Percentiles rank a stretch among this genome's conserved stretches.
phyloP scores from a whole-genome alignment of 2,797 vertebrate genomes.

The Trachops cirrhosus region DNA sequence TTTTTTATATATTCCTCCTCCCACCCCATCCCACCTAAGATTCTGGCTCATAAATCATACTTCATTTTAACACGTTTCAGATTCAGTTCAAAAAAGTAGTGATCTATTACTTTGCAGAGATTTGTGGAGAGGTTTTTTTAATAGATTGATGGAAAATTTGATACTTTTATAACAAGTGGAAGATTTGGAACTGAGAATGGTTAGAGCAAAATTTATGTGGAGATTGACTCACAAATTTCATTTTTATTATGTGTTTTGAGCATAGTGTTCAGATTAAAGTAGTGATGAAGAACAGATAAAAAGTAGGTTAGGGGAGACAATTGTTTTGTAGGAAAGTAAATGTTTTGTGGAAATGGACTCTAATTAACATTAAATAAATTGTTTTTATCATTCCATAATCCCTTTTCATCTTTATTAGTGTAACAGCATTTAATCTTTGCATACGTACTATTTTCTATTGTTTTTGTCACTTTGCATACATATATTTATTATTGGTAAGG shows the following conservation, averaged over 20 bases:
- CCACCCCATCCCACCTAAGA: not conserved
- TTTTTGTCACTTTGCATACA: not conserved
- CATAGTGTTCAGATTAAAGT: constrained; percentile 17
- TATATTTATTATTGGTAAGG: not conserved
- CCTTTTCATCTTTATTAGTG: constrained; percentile 15
- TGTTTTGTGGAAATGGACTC: not conserved
- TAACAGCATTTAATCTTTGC: not conserved
- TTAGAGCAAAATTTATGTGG: not conserved
- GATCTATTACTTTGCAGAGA: not conserved
- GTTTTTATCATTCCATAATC: not conserved
- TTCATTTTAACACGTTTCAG: not conserved
- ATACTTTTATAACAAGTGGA: constrained; percentile 17
- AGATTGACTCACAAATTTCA: not conserved
- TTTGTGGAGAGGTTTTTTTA: constrained; percentile 47
- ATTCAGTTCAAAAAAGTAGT: not conserved
- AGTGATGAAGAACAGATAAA: constrained; percentile 30
- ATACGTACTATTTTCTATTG: not conserved
- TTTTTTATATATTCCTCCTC: not conserved
- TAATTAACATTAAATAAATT: not conserved
- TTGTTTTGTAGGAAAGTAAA: constrained; percentile 19
- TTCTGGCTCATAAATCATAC: constrained; percentile 13
- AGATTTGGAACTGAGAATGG: not conserved
- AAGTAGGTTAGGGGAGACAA: not conserved
- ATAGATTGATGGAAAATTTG: not conserved
- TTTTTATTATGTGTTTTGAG: constrained; percentile 29